These are phyloP conservation scores for Zosterops lateralis DNA, from an alignment of 2,113 vertebrate species.

Conservation along the genomic window DNA sequence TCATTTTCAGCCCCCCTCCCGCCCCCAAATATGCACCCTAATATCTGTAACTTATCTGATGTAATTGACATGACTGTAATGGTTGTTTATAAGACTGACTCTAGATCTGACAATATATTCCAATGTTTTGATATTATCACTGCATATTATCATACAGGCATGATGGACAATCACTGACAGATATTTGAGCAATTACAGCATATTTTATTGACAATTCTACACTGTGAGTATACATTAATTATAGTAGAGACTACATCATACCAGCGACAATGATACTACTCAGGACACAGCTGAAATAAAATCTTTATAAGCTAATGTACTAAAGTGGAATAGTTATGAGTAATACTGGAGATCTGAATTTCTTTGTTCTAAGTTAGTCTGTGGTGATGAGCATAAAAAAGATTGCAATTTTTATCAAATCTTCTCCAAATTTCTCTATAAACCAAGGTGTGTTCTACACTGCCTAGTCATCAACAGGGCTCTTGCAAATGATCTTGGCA, in stretches of 20 bases:
- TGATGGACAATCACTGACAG: constrained; percentile 52
- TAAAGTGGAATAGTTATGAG: not conserved
- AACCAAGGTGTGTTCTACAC: not conserved
- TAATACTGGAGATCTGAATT: not conserved
- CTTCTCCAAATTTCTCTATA: not conserved
- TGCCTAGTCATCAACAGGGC: not conserved
- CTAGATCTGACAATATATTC: constrained; percentile 48
- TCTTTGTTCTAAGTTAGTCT: not conserved
- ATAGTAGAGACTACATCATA: not conserved
- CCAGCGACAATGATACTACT: not conserved
- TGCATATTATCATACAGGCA: not conserved
- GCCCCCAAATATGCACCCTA: not conserved
- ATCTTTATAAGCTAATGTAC: not conserved
- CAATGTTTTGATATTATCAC: constrained; percentile 43
- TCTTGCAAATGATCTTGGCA: not conserved
- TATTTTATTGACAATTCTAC: constrained; percentile 55
- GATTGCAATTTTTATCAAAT: not conserved
- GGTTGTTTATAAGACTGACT: constrained; percentile 44
- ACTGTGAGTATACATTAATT: constrained; percentile 41
- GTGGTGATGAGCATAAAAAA: not conserved
- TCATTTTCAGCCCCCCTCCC: not conserved
- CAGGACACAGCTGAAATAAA: constrained; percentile 2
- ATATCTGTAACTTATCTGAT: constrained; percentile 41
- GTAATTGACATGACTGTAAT: constrained; percentile 51
- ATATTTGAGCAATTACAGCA: constrained; percentile 44